Base-by-base conservation (phyloP, 2,113 vertebrate species). In the Laterallus jamaicensis region DNA sequence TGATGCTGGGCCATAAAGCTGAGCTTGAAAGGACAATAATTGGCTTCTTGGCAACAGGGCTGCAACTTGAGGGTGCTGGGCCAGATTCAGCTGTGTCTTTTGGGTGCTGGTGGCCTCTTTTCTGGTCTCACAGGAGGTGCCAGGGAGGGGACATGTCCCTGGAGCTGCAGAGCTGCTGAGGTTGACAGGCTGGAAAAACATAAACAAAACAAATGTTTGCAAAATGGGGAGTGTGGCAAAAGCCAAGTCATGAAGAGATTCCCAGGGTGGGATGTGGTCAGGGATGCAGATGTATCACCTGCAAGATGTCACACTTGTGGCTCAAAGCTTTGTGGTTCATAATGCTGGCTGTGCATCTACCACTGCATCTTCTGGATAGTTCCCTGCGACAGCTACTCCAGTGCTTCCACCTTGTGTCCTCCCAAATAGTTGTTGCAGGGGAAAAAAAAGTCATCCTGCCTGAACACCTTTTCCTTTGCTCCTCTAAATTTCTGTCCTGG, bases 261-360 rank as follows among this genome's bases (percentile, higher is more conserved):
- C 6, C 44, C 6, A 9, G 42, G n/a, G 25, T 19, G 40, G 86
- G 55, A 22, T 8, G 42, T 14, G 59, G 5, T 1, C 14, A 11
- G 19, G 76, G 55, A 42, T 28, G 40, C 6, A 20, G 39, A 3
- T 5, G 8, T 1, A 4, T 35, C 8, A 25, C 58, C 74, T 32
- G 12, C 4, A 6, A 20, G 52, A 5, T 2, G 5, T 7, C 28
- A 8, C 5, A 2, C 9, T 44, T 11, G 11, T 5, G 52, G 31
- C 19, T 31, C 44, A 18, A 58, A 4, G 49, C 26, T 78, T n/a
- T 15, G 24, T 19, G 17, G 37, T 40, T 60, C 24, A 3, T 5
- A 8, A 8, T 39, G 16, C 42, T 66, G 68, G 21, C 1, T 5
- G 42, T 2, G 0, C 21, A 12, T 11, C 63, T 58, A 8, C 25